Evolutionary conservation across 2,797 vertebrate genomes (phyloP).

Genomic region (Agapornis canus): DNA sequence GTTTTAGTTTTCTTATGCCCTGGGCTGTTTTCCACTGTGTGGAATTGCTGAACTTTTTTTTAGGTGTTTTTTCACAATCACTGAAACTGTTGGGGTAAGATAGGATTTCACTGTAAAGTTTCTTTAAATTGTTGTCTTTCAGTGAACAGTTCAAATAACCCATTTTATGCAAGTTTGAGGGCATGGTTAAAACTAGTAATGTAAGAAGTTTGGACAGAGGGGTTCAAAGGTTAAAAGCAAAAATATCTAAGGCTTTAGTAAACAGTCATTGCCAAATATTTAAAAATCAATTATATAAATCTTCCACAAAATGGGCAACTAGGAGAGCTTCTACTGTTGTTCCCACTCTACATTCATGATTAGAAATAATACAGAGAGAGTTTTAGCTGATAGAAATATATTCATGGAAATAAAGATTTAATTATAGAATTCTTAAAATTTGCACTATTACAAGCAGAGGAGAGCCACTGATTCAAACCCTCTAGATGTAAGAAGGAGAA

Average conservation of each 20-base stretch:
- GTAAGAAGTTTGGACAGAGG: neutral
- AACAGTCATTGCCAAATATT: neutral
- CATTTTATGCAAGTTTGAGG: conserved; percentile 41
- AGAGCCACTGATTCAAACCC: neutral
- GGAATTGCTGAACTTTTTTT: conserved; percentile 69
- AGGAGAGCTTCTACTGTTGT: neutral
- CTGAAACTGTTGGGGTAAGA: conserved; percentile 71
- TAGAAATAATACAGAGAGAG: neutral
- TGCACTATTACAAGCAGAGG: neutral
- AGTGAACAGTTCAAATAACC: conserved; percentile 27
- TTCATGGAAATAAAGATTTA: neutral
- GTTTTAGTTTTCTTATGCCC: conserved; percentile 76
- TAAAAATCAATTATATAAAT: neutral
- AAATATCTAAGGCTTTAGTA: neutral
- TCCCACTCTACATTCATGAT: neutral
- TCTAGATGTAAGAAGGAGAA: neutral
- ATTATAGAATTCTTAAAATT: neutral
- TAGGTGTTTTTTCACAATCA: conserved; percentile 74
- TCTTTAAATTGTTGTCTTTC: conserved; percentile 77
- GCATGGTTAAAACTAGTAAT: neutral
- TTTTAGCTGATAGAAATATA: neutral
- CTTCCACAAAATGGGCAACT: neutral
- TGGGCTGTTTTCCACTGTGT: conserved; percentile 71
- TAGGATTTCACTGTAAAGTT: conserved; percentile 74
- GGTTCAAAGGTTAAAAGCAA: neutral